phyloP scores from a whole-genome alignment of 2,797 vertebrate species.

The Nasua narica region DNA sequence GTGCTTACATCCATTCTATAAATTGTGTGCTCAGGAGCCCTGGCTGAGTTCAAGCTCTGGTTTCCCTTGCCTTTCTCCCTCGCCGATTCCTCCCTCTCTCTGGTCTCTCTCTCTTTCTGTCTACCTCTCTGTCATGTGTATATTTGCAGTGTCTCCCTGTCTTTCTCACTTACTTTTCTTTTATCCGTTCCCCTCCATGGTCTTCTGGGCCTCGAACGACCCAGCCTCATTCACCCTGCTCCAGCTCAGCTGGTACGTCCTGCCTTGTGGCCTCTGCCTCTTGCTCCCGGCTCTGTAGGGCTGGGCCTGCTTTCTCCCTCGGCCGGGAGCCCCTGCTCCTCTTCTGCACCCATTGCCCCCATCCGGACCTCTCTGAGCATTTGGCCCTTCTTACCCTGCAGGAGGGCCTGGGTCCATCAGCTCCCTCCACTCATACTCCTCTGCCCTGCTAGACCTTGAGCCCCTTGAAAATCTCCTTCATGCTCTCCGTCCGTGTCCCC shows the following conservation, averaged over 20 bases:
- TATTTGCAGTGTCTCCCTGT: neutral
- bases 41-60: neutral
- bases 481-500: neutral
- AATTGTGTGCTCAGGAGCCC: neutral
- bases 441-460: neutral
- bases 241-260: neutral
- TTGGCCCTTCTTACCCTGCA: neutral
- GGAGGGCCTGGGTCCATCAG: neutral
- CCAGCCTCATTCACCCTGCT: neutral
- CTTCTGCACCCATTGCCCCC: neutral
- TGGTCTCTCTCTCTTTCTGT: neutral
- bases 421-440: neutral
- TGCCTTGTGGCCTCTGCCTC: too few relatives aligned
- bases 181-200: neutral
- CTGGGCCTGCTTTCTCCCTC: neutral
- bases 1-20: neutral
- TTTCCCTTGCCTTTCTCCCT: neutral
- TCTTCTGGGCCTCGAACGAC: neutral
- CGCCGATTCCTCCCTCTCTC: neutral
- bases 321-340: accelerated
- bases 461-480: neutral
- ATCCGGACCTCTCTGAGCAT: neutral
- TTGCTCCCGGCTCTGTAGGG: neutral
- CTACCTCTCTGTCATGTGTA: neutral
- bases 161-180: neutral